Base-by-base conservation (phyloP, 2,113 vertebrate species). In the Clupea harengus region DNA sequence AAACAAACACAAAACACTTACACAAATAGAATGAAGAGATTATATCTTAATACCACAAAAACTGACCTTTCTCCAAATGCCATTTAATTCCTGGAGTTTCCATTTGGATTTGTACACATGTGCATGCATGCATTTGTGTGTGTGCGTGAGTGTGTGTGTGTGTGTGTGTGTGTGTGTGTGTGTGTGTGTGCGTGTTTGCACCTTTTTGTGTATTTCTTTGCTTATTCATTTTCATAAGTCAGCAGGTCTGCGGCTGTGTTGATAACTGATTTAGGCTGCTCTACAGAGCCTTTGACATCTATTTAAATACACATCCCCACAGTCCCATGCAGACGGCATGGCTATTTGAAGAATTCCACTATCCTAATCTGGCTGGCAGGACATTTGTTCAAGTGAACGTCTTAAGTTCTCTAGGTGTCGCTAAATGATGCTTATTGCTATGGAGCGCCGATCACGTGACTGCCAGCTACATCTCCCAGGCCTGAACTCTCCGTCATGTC, bases 1-100 rank as follows among this genome's bases (percentile, higher is more conserved):
- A 81, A 13, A n/a, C 20, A 39, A 20, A 39, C 50, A n/a, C 60
- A 47, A 39, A 52, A 72, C 25, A 10, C n/a, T 72, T 28, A 32
- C 64, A 72, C 3, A 72, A 72, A 54, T 54, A 72, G 87, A 87
- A 87, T 86, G 67, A 83, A 81, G 82, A 87, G 85, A 89, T 89
- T 82, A 4, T 86, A 89, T 86, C 85, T 84, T 86, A 78, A 86
- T 81, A 83, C 46, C 83, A 83, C 25, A 72, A 85, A 83, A 85
- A 57, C 83, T 81, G 78, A 82, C 85, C 80, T 83, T 83, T n/a
- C 28, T 25, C 67, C 80, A 86, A 84, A 81, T 81, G 81, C 81
- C 64, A 87, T 87, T 87, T 87, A 7, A 72, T 72, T 72, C 64
- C 64, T 25, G 64, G 64, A 72, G 64, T 28, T 72, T 72, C n/a